Evolutionary conservation across 2,888 invertebrate species (phyloP).

Genomic region (Halictus quadricinctus): DNA sequence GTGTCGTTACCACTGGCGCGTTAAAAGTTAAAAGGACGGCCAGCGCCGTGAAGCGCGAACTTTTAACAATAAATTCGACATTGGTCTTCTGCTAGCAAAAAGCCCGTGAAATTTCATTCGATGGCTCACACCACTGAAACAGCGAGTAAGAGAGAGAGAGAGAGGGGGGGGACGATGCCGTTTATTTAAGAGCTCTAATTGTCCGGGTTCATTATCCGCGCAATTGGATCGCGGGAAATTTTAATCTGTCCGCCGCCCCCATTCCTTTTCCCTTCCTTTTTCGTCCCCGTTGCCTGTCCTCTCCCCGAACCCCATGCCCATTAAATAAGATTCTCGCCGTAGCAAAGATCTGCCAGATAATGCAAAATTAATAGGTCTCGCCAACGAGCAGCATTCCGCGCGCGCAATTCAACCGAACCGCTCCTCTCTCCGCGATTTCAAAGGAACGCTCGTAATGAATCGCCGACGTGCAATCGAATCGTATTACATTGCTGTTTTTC

Average conservation of each 20-base stretch:
- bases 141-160: too few relatives aligned
- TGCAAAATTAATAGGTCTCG: slow-evolving; percentile 36
- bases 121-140: not conserved
- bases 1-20: not conserved
- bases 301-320: not conserved
- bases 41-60: not conserved
- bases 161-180: not conserved
- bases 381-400: slow-evolving; percentile 14
- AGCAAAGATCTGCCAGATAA: slow-evolving; percentile 21
- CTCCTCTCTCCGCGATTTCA: not conserved
- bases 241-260: slow-evolving; percentile 24
- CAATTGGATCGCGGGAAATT: slow-evolving; percentile 46
- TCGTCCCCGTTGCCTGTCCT: not conserved
- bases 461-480: not conserved
- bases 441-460: not conserved
- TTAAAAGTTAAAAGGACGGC: slow-evolving; percentile 14
- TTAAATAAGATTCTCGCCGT: slow-evolving; percentile 33
- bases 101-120: slow-evolving; percentile 36
- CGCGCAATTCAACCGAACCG: not conserved
- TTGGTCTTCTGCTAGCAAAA: not conserved
- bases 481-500: not conserved
- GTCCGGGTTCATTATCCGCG: slow-evolving; percentile 46
- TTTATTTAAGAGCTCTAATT: slow-evolving; percentile 50
- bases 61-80: slow-evolving; percentile 29
- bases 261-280: not conserved